Conservation (phyloP, 2,113 vertebrate species). For the Ammodytes marinus region DNA sequence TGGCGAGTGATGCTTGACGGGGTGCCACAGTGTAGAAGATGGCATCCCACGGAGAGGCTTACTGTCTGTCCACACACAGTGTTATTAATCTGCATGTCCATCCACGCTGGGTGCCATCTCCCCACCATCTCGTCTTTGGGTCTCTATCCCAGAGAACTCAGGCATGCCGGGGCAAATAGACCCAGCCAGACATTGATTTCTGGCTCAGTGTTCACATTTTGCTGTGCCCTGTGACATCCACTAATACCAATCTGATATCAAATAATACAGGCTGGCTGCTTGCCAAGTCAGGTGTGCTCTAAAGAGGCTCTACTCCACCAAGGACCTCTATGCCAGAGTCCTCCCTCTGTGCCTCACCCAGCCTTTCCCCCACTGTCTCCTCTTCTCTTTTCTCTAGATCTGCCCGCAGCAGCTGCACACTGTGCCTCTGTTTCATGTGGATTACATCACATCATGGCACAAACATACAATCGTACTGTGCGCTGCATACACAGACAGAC, state of each 20-base stretch:
- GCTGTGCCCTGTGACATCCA: conserved; percentile 70
- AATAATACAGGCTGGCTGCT: conserved; percentile 68
- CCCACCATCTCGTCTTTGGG: background rate
- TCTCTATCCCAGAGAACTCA: conserved; percentile 54
- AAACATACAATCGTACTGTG: conserved; percentile 2
- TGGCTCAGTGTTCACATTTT: conserved; percentile 71
- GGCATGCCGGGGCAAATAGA: conserved; percentile 54
- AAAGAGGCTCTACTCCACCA: conserved; percentile 36
- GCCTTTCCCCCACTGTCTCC: conserved; percentile 11
- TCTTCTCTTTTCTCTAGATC: conserved; percentile 32
- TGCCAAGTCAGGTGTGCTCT: conserved; percentile 67
- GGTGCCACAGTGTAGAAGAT: conserved; percentile 47
- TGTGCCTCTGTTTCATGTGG: conserved; percentile 77
- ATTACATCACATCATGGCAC: conserved; percentile 79
- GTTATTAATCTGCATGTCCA: conserved; percentile 71
- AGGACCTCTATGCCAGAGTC: conserved; percentile 47
- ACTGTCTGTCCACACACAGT: conserved; percentile 55
- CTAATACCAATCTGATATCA: conserved; percentile 74
- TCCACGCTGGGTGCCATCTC: conserved; percentile 39
- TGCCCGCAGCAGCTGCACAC: conserved; percentile 61
- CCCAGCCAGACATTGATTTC: conserved; percentile 66
- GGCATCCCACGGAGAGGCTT: conserved; percentile 56
- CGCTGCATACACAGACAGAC: conserved; percentile 7
- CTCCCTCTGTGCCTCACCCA: conserved; percentile 23
- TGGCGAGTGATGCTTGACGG: conserved; percentile 50